Conservation (phyloP, 2,888 invertebrate species). For the Abrostola triplasia region DNA sequence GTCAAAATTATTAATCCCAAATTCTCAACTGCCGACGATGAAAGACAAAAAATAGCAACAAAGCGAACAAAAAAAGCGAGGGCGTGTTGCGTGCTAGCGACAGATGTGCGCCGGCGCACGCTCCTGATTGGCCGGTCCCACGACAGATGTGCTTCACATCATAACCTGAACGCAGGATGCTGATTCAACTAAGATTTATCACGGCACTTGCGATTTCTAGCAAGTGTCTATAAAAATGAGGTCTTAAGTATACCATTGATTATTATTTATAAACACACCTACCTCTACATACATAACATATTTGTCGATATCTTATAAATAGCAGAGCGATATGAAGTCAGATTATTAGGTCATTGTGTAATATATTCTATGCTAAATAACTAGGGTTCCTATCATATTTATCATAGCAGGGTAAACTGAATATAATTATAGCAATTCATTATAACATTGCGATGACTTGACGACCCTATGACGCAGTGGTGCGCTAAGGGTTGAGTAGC, state of each 20-base stretch:
- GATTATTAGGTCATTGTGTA: conserved; percentile 23
- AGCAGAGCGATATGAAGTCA: conserved; percentile 22
- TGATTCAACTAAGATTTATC: conserved; percentile 66
- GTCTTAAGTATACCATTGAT: neutral
- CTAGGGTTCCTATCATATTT: too few species aligned
- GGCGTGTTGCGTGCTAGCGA: conserved; percentile 67
- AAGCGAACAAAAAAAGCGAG: conserved; percentile 74
- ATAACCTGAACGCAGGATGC: conserved; percentile 58
- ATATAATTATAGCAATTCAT: too few species aligned
- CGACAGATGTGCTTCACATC: conserved; percentile 77
- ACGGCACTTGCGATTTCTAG: conserved; percentile 57
- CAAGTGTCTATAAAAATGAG: conserved; percentile 18
- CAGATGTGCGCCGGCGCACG: conserved; percentile 80
- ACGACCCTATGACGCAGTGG: too few species aligned
- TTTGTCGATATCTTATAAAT: neutral
- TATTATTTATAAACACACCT: neutral
- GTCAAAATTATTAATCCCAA: conserved; percentile 53
- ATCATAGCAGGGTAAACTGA: too few species aligned
- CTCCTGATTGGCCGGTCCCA: conserved; percentile 74
- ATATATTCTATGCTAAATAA: neutral
- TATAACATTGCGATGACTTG: too few species aligned
- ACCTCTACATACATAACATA: neutral
- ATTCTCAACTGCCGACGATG: conserved; percentile 36
- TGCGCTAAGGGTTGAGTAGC: too few species aligned
- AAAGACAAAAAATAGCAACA: conserved; percentile 76